Evolutionary conservation across 1,140 invertebrate genomes (phyloP).

Genomic region (Hestina assimilis): DNA sequence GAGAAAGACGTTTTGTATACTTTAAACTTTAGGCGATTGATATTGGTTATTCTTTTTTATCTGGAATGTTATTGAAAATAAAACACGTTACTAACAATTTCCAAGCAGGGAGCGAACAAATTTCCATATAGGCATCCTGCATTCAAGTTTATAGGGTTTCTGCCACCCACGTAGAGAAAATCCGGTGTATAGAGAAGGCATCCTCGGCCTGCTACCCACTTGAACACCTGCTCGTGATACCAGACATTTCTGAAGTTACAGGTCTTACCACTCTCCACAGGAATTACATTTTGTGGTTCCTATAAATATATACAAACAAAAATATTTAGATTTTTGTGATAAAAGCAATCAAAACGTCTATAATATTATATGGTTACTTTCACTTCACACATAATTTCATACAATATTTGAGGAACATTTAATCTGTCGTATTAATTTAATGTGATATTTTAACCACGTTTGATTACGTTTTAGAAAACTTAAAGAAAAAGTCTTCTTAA

Average conservation of each 20-base stretch:
- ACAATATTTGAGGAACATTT: no score
- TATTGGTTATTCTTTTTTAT: neutral
- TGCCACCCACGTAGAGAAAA: slow-evolving; percentile 52
- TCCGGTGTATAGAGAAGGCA: slow-evolving; percentile 61
- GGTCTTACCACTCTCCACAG: slow-evolving; percentile 37
- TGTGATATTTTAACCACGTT: no score
- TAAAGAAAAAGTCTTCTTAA: no score
- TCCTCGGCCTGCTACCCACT: slow-evolving; percentile 63
- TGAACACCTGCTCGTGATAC: slow-evolving; percentile 62
- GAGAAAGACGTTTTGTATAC: no score
- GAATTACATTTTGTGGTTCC: slow-evolving; percentile 50
- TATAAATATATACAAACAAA: slow-evolving; percentile 35
- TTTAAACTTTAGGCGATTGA: no score
- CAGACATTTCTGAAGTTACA: slow-evolving; percentile 60
- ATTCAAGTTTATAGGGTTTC: slow-evolving; percentile 50
- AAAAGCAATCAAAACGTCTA: neutral
- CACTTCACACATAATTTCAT: no score
- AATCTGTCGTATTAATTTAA: no score
- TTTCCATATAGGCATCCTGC: slow-evolving; percentile 53
- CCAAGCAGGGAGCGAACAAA: slow-evolving; percentile 56
- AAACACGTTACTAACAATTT: slow-evolving; percentile 60
- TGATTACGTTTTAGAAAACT: no score
- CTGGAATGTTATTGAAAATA: neutral
- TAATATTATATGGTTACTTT: neutral
- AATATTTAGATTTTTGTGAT: no score